phyloP scores from a whole-genome alignment of 2,888 invertebrate genomes.

The Ophion costatus region DNA sequence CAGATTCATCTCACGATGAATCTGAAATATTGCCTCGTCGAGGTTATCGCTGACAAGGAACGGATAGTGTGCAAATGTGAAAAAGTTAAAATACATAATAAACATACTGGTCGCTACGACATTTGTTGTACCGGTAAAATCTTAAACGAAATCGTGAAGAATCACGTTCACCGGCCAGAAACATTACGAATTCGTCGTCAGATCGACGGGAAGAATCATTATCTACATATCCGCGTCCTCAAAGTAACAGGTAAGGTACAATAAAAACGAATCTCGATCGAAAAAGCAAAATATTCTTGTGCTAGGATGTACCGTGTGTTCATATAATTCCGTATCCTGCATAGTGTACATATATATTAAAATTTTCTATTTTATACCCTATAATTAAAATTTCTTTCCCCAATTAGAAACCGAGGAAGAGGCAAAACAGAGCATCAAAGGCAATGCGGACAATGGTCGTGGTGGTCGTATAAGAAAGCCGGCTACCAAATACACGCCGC shows the following conservation, averaged over 20 bases:
- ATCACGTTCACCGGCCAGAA: slow-evolving; percentile 15
- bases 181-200: slow-evolving; percentile 12
- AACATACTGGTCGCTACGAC: slow-evolving; percentile 20
- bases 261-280: slow-evolving; percentile 8
- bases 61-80: neutral
- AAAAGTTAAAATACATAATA: slow-evolving; percentile 12
- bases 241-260: slow-evolving; percentile 21
- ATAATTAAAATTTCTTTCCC: slow-evolving; percentile 10
- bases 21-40: slow-evolving; percentile 20
- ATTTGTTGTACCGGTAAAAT: slow-evolving; percentile 1
- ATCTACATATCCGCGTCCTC: slow-evolving; percentile 12
- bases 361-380: slow-evolving; percentile 9
- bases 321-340: neutral
- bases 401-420: slow-evolving; percentile 13
- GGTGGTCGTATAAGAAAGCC: slow-evolving; percentile 6
- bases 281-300: neutral
- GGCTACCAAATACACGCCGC: slow-evolving; percentile 6
- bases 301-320: neutral
- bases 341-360: slow-evolving; percentile 3
- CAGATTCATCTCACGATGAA: slow-evolving; percentile 3
- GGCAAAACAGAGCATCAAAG: neutral
- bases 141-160: neutral
- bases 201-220: slow-evolving; percentile 19
- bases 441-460: slow-evolving; percentile 15
- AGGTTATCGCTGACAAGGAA: neutral